Conservation (phyloP, 2,797 vertebrate species). For the Neomorphus geoffroyi region DNA sequence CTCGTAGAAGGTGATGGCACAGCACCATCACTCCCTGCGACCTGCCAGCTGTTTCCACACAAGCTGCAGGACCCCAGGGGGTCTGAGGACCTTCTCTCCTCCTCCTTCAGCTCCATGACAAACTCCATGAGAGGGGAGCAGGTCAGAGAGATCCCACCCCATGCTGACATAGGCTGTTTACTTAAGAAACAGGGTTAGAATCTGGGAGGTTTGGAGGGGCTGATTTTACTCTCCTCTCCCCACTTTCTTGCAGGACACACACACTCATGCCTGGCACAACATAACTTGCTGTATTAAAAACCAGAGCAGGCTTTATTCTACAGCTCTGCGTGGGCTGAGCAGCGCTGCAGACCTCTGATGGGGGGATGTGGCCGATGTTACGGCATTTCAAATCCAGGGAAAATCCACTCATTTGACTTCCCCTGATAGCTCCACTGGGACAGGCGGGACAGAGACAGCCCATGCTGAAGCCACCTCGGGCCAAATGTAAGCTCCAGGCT, state of each 20-base stretch:
- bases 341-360: neutral
- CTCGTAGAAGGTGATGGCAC: neutral
- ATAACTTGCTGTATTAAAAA: neutral
- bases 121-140: neutral
- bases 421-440: neutral
- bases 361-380: fast-evolving
- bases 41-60: neutral
- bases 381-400: neutral
- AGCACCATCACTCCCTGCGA: neutral
- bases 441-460: neutral
- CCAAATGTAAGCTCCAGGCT: neutral
- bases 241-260: neutral
- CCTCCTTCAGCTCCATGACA: neutral
- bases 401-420: neutral
- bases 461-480: neutral
- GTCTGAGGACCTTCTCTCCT: neutral
- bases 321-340: neutral
- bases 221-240: neutral
- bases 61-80: neutral
- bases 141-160: neutral
- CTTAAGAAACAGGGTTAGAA: neutral
- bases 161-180: fast-evolving
- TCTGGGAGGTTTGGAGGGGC: neutral
- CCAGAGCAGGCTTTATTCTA: neutral
- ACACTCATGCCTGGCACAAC: neutral